Evolutionary conservation across 2,797 vertebrate species (phyloP), one percentile per base, ranked within the genome.

Genomic region (Lacerta agilis): DNA sequence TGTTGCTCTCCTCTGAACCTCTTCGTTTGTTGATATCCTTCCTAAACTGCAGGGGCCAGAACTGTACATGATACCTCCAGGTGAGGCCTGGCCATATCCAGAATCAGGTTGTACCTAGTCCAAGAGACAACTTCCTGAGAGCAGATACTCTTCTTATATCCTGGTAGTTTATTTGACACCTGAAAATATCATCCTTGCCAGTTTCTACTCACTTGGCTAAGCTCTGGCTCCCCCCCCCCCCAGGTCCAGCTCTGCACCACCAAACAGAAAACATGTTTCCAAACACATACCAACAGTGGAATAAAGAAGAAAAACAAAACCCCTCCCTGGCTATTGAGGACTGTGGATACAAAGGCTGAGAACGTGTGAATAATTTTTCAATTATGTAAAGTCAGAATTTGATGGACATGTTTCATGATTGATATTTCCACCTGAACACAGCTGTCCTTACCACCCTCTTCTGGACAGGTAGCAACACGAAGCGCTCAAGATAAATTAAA

Each of bases 351-450:
- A 72, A 64, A 73, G 3, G 20, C 79, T 38, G 7, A 77, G 55
- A 25, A 55, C 49, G 79, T 76, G 69, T 25, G 45, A 69, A 83
- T 71, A 83, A 45, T 69, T 61, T n/a, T 76, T 49, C 17, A 80
- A 69, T 79, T 83, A 83, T 78, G 55, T 71, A 82, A 87, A 86
- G 33, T 76, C 61, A 67, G 55, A 66, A 36, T 36, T 83, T 79
- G 86, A 90, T 83, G 61, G 87, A 86, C 76, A 80, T 20, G 61
- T 84, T 84, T 86, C 38, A 38, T 80, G 84, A 83, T 43, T 75
- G 25, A 82, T 43, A 17, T 23, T 79, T 55, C 83, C 83, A 83
- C 77, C 69, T 83, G 92, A 77, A 36, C 33, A 77, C 64, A 49
- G 41, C 15, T n/a, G 79, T 78, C 55, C 38, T 77, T 27, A 38